Evolutionary conservation across 2,113 vertebrate genomes (phyloP).

Genomic region (Ameiurus melas): DNA sequence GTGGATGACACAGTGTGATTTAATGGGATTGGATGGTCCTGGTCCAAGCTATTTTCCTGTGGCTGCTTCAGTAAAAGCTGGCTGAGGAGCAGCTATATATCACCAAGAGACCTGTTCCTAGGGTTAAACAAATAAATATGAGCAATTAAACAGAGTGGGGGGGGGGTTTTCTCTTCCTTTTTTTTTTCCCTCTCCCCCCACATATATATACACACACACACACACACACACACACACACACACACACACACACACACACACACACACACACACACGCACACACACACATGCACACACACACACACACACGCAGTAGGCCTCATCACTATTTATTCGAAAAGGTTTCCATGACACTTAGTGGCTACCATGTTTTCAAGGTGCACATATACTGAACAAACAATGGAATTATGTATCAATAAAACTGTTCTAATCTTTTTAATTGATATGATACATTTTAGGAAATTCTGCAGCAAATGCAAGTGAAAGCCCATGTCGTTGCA

Average conservation of each 20-base stretch:
- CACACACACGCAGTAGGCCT: not conserved
- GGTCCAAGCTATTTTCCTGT: conserved; percentile 38
- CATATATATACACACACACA: too few species aligned
- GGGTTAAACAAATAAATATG: conserved; percentile 61
- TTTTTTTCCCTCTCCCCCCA: too few species aligned
- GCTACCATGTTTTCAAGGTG: conserved; percentile 1
- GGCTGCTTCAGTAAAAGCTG: conserved; percentile 47
- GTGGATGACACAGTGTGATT: conserved; percentile 44
- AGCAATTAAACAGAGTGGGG: conserved; percentile 63
- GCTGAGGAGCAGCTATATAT: conserved; percentile 48
- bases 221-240: too few species aligned
- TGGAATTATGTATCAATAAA: not conserved
- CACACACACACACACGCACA: conserved; percentile 8
- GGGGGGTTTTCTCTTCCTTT: too few species aligned
- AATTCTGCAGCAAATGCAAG: not conserved
- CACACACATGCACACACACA: conserved; percentile 13
- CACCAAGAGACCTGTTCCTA: conserved; percentile 33
- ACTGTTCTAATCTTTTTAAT: not conserved
- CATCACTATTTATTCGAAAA: conserved; percentile 10
- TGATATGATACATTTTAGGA: not conserved
- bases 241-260: not conserved
- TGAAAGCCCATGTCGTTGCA: not conserved
- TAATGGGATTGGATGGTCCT: conserved; percentile 45
- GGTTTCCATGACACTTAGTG: conserved; percentile 25
- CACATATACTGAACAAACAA: not conserved